Conservation (phyloP, 2,888 invertebrate genomes). For the Crioceris asparagi region DNA sequence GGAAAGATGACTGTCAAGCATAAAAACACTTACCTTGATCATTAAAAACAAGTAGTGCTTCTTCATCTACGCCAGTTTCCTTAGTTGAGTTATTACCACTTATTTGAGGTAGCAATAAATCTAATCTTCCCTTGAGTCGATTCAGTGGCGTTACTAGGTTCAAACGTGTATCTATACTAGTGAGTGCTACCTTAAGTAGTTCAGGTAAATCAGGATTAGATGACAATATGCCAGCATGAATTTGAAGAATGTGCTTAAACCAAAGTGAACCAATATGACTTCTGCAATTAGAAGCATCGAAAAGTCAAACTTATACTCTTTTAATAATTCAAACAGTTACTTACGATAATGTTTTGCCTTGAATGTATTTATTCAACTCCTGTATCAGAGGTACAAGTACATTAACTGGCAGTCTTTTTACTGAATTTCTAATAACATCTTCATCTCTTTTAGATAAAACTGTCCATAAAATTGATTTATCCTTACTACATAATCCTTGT, state of each 20-base stretch:
- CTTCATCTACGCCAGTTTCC: constrained; percentile 32
- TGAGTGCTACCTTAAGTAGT: constrained; percentile 45
- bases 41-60: constrained; percentile 43
- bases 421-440: constrained; percentile 59
- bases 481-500: constrained; percentile 79
- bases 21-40: constrained; percentile 40
- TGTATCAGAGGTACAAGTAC: constrained; percentile 61
- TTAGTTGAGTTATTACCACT: constrained; percentile 25
- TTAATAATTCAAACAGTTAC: constrained; percentile 27
- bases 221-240: constrained; percentile 51
- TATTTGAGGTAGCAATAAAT: constrained; percentile 47
- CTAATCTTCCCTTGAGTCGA: constrained; percentile 49
- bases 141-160: constrained; percentile 43
- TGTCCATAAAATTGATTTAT: constrained; percentile 58
- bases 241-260: constrained; percentile 47
- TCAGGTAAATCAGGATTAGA: constrained; percentile 50
- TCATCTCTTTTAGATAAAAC: constrained; percentile 61
- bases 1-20: neutral
- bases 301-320: neutral
- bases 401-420: constrained; percentile 64
- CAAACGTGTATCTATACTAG: constrained; percentile 46
- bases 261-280: constrained; percentile 46
- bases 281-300: constrained; percentile 30
- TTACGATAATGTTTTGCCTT: constrained; percentile 59
- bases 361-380: constrained; percentile 58